These are phyloP conservation scores for Penelope pileata DNA, from an alignment of 2,113 vertebrate genomes.

Conservation along the genomic window DNA sequence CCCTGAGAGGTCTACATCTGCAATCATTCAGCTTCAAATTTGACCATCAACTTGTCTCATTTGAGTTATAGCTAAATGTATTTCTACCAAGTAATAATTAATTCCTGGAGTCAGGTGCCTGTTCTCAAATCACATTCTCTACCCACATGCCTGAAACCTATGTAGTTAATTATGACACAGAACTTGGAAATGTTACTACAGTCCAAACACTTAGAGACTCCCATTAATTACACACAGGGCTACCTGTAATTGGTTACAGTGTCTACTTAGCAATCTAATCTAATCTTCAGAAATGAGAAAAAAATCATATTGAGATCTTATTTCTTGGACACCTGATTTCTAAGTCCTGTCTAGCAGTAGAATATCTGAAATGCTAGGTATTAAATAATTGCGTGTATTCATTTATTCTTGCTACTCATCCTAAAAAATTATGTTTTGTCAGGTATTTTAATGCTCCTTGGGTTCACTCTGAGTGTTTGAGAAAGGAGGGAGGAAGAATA, in stretches of 20 bases:
- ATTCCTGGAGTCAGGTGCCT: constrained; percentile 2
- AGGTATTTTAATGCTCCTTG: neutral
- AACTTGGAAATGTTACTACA: constrained; percentile 2
- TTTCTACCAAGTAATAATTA: constrained; percentile 5
- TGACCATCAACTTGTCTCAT: neutral
- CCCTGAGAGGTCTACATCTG: neutral
- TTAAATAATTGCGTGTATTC: neutral
- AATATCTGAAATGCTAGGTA: neutral
- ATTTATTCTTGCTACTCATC: neutral
- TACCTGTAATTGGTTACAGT: neutral
- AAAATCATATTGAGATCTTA: neutral
- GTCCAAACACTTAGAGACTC: neutral
- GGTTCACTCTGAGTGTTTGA: neutral
- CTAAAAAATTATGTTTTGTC: neutral
- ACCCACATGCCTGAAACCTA: neutral
- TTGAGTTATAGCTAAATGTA: neutral
- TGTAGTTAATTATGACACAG: constrained; percentile 5
- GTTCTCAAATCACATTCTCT: constrained; percentile 33
- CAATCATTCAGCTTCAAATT: neutral
- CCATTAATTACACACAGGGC: neutral
- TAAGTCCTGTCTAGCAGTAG: neutral
- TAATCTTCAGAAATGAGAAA: neutral
- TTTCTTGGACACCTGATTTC: neutral
- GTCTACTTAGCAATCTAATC: neutral
- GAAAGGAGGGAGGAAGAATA: neutral